Evolutionary conservation across 2,113 vertebrate genomes (phyloP), one percentile per base, ranked within the genome.

Genomic region (Zosterops lateralis): DNA sequence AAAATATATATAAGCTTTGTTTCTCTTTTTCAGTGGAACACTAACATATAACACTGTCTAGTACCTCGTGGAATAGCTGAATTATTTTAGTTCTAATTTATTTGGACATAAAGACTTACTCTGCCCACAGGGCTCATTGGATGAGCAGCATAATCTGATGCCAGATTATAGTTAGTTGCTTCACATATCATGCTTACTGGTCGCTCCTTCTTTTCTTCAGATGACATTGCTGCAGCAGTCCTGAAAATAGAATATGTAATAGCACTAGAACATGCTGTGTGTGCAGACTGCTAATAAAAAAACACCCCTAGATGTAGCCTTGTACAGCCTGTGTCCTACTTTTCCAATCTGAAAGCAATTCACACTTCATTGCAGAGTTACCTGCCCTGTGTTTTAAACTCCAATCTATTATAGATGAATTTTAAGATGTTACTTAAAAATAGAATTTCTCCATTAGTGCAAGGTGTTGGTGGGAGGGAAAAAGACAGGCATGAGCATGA

Each of bases 161-260:
- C 70, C 97, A 95, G 97, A 97, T 98, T 99, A 97, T 98, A 99
- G 98, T 98, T 99, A 74, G 98, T 98, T 89, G 98, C 98, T 97
- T 99, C 99, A 73, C 98, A 99, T 96, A 98, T 98, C 98, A 98
- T 98, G 98, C 98, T 99, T 76, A 98, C 70, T 38, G 98, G 98
- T 67, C 98, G 97, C 48, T 99, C 98, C 96, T 99, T 99, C 96
- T 99, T 99, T 90, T 99, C 99, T 97, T 98, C 98, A 75, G 98
- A 98, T 42, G 99, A 97, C 95, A 98, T 98, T 97, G 98, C 97
- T 83, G 98, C 95, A 87, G 98, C 97, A 60, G 98, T 97, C 97
- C 99, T 99, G 96, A 89, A 98, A 96, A 97, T 14, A 97, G 45
- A 97, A 84, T 65, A 96, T 19, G 78, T 83, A 73, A 96, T 91